Base-by-base conservation (phyloP, 2,888 invertebrate genomes). In the Bellardia bayeri region DNA sequence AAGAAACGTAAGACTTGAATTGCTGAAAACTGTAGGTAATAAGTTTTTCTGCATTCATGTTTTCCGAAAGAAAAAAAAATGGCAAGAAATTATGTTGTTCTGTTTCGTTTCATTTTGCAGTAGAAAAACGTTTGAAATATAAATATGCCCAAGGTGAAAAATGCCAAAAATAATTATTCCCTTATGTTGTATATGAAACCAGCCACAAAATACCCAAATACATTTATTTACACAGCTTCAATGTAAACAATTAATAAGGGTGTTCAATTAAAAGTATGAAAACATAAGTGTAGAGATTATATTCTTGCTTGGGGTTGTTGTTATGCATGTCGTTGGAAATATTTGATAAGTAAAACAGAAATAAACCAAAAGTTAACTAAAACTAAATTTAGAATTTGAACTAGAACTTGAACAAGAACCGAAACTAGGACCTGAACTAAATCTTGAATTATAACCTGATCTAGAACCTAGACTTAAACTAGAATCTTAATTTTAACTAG, bases 111-210 rank as follows among this genome's bases (percentile, higher is more conserved):
- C 8, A 68, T 74, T 72, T 75, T 69, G 56, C 42, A 54, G 63
- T 63, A 75, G 66, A 61, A 83, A 82, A 85, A 75, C 79, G 69
- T 82, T 85, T 64, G 78, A 66, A 66, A 76, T 71, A 87, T 82
- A 85, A 85, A 85, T 82, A 87, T 82, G 85, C 87, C 87, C 87
- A 42, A 82, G 87, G 87, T 71, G 82, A 82, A 82, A 58, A 79
- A 79, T 82, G 82, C 74, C 78, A 87, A 81, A 85, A 81, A 85
- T 69, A 85, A 85, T 81, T 85, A 81, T 85, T 85, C 80, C 85
- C 85, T 69, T 63, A 75, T 71, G 85, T 54, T 69, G 63, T 49
- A 71, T 71, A 54, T 6, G 63, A 61, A 81, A 63, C 45, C 49
- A 85, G 69, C 69, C 69, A 63, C 49, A 75, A 61, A 69, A 37